Conservation (phyloP, 2,888 invertebrate genomes). For the Coenonympha arcania region DNA sequence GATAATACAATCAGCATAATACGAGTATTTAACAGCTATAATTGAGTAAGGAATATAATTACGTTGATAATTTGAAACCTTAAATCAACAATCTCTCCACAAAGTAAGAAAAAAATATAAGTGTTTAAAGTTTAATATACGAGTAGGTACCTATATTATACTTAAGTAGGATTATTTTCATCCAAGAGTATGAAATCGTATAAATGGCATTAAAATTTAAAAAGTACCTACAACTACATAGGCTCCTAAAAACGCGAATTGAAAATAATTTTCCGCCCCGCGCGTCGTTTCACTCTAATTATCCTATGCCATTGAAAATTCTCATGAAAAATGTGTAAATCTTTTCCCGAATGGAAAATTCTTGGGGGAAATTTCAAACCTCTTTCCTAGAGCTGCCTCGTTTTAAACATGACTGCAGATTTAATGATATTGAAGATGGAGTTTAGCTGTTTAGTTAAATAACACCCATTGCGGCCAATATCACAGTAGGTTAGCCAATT, state of each 20-base stretch:
- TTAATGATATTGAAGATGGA: neutral
- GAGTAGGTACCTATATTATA: too few relatives aligned
- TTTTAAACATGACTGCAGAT: neutral
- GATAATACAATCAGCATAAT: too few relatives aligned
- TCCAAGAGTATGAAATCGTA: too few relatives aligned
- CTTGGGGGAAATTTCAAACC: conserved; percentile 10
- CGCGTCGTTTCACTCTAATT: conserved; percentile 14
- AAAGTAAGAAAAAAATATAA: too few relatives aligned
- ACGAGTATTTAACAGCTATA: too few relatives aligned
- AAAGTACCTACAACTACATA: neutral
- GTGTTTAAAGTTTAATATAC: too few relatives aligned
- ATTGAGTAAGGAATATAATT: too few relatives aligned
- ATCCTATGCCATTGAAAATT: conserved; percentile 13
- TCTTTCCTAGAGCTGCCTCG: neutral
- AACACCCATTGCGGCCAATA: too few relatives aligned
- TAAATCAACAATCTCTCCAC: too few relatives aligned
- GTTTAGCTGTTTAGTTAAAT: neutral
- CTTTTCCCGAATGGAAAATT: conserved; percentile 12
- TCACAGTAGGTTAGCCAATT: too few relatives aligned
- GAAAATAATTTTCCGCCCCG: conserved; percentile 14
- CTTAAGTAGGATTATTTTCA: too few relatives aligned
- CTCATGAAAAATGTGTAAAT: conserved; percentile 16
- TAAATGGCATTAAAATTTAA: neutral
- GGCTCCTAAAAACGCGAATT: neutral
- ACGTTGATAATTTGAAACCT: too few relatives aligned